Base-by-base conservation (phyloP, 2,797 vertebrate genomes). In the Cynodonichthys magdalenae region DNA sequence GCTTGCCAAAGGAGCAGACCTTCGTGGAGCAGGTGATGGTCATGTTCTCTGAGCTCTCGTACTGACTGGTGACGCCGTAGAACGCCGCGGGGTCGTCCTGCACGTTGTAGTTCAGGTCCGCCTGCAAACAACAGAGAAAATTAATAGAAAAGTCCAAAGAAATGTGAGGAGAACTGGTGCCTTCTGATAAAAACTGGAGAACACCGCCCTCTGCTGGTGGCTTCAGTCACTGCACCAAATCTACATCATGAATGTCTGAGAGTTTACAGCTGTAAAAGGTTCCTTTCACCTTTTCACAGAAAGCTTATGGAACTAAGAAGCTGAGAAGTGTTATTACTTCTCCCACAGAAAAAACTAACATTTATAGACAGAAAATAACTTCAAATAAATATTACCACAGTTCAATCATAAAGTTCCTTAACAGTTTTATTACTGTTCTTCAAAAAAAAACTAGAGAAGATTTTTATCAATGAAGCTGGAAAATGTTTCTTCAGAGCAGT, bases 11-110 rank as follows among this genome's bases (percentile, higher is more conserved):
- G 15, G 97, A 99, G 92, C 97, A 99, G 83, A 99, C 97, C 94
- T 99, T 99, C 85, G 97, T 99, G 83, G 97, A 99, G 89, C 97
- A 98, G 88, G 97, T 99, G 92, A 99, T 99, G 82, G 97, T 99
- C 96, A 99, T 99, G 84, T 99, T 99, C 89, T 99, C 98, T 0
- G 97, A 96, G 87, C 97, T 99, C 91, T 99, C 97, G 0, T 99
- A 99, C 73, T 99, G 97, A 89, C 98, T 99, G 81, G 92, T 97
- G 68, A 99, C 98, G 0, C 97, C 97, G 0, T 99, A 99, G 87
- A 98, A 99, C 0, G 96, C 95, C 3, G 95, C 95, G 0, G 97
- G 94, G 59, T 99, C 98, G 2, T 98, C 97, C 83, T 95, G 96
- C 77, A 97, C 94, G 86, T 94, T 97, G 84, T 95, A 96, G 79